Conservation (phyloP, 2,888 invertebrate species). For the Caenorhabditis japonica region DNA sequence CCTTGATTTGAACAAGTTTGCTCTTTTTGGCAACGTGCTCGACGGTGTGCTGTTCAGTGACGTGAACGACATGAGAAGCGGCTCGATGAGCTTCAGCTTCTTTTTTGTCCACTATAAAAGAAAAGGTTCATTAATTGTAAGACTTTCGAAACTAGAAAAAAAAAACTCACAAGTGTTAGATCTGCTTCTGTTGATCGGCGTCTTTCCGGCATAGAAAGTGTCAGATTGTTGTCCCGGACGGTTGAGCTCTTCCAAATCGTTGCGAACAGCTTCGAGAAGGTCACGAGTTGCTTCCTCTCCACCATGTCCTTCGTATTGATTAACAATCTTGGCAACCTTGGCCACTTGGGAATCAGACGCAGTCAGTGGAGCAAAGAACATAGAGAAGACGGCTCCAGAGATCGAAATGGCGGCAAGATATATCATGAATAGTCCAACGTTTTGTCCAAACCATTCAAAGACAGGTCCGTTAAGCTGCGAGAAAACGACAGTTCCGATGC, state of each 20-base stretch:
- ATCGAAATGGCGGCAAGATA: slow-evolving; percentile 88
- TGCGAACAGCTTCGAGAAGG: slow-evolving; percentile 61
- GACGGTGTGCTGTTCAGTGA: slow-evolving; percentile 29
- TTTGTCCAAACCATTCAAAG: slow-evolving; percentile 75
- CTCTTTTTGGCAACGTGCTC: slow-evolving; percentile 31
- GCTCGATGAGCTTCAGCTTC: slow-evolving; percentile 15
- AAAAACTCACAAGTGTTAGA: slow-evolving; percentile 14
- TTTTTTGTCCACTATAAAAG: slow-evolving; percentile 24
- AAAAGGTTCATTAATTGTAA: background rate
- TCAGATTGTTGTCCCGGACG: slow-evolving; percentile 88
- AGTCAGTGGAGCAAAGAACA: slow-evolving; percentile 83
- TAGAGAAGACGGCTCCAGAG: slow-evolving; percentile 89
- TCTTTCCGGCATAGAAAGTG: slow-evolving; percentile 88
- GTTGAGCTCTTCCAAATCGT: slow-evolving; percentile 71
- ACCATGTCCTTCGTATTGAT: slow-evolving; percentile 17
- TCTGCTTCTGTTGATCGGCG: slow-evolving; percentile 79
- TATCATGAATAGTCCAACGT: slow-evolving; percentile 89
- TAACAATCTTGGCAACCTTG: slow-evolving; percentile 66
- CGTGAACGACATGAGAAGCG: slow-evolving; percentile 24
- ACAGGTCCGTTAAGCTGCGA: slow-evolving; percentile 66
- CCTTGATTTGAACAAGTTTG: slow-evolving; percentile 14
- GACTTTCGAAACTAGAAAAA: background rate
- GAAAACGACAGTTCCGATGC: slow-evolving; percentile 94
- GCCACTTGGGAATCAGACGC: slow-evolving; percentile 69
- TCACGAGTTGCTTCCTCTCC: slow-evolving; percentile 52